Conservation (phyloP, 2,113 vertebrate genomes). For the Ploceus nigricollis region DNA sequence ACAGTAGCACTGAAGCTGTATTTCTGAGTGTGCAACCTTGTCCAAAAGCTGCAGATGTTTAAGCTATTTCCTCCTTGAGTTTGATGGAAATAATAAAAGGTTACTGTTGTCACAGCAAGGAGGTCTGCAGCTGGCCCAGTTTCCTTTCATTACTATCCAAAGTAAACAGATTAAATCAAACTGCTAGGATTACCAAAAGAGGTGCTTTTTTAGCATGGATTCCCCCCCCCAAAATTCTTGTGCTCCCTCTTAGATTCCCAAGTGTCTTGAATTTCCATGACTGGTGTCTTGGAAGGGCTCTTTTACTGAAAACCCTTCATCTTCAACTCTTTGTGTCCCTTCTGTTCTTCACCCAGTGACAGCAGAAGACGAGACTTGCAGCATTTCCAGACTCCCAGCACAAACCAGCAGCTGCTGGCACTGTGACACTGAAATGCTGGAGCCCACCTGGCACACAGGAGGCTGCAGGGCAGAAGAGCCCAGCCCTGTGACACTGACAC, state of each 20-base stretch:
- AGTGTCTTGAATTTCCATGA: not conserved
- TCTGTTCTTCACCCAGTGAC: not conserved
- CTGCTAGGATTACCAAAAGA: conserved; percentile 66
- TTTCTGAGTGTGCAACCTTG: conserved; percentile 55
- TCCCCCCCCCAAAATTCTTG: not conserved
- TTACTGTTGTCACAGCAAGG: conserved; percentile 79
- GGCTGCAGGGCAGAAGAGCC: not conserved
- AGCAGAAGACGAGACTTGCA: not conserved
- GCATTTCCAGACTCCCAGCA: not conserved
- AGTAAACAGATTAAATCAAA: conserved; percentile 76
- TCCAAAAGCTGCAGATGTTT: conserved; percentile 77
- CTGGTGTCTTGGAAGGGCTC: not conserved
- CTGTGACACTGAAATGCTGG: not conserved
- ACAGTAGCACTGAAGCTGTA: conserved; percentile 66
- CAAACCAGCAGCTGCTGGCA: not conserved
- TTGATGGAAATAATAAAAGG: conserved; percentile 79
- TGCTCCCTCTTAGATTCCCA: not conserved
- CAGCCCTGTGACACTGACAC: not conserved
- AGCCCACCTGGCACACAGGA: not conserved
- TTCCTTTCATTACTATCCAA: conserved; percentile 79
- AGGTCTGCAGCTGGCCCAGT: conserved; percentile 76
- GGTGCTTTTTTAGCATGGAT: conserved; percentile 57
- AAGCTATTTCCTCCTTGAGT: conserved; percentile 78
- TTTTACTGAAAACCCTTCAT: not conserved
- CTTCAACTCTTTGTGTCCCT: not conserved